These are phyloP conservation scores for Rhingia campestris DNA, from an alignment of 2,888 invertebrate species.

Conservation along the genomic window DNA sequence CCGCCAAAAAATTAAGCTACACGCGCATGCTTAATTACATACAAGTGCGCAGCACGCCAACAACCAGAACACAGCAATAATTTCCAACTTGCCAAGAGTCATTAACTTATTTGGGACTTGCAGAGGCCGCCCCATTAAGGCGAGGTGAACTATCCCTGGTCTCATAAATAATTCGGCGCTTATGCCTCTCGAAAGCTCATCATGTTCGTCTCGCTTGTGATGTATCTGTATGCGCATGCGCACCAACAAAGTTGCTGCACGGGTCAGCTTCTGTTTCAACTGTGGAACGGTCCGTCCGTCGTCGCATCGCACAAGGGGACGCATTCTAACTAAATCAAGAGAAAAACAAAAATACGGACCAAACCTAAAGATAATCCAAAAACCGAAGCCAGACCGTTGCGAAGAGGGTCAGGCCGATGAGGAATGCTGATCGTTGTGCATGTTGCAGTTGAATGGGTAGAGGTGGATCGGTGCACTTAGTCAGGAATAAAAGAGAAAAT, in stretches of 20 bases:
- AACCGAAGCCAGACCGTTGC: slow-evolving; percentile 9
- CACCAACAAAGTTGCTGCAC: slow-evolving; percentile 37
- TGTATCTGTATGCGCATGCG: slow-evolving; percentile 3
- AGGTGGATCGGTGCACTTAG: slow-evolving; percentile 30
- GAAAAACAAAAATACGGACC: neutral
- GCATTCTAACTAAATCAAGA: slow-evolving; percentile 29
- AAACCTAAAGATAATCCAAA: slow-evolving; percentile 28
- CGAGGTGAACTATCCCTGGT: slow-evolving; percentile 54
- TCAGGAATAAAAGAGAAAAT: slow-evolving; percentile 7
- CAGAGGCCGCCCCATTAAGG: slow-evolving; percentile 31
- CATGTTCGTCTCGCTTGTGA: slow-evolving; percentile 26
- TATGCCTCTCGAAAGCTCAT: slow-evolving; percentile 45
- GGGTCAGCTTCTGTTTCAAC: slow-evolving; percentile 63
- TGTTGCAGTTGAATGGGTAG: neutral
- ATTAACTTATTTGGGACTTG: slow-evolving; percentile 54
- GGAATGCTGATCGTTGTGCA: slow-evolving; percentile 28
- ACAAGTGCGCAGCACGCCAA: slow-evolving; percentile 42
- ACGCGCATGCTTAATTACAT: slow-evolving; percentile 49
- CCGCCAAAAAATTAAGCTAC: slow-evolving; percentile 29
- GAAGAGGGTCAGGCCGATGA: slow-evolving; percentile 49
- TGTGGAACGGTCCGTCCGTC: slow-evolving; percentile 3
- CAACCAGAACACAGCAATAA: slow-evolving; percentile 16
- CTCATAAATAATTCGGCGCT: slow-evolving; percentile 70
- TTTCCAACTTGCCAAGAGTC: slow-evolving; percentile 18
- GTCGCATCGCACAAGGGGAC: neutral